These are phyloP conservation scores for Grallaria varia DNA, from an alignment of 2,113 vertebrate species.

Conservation along the genomic window DNA sequence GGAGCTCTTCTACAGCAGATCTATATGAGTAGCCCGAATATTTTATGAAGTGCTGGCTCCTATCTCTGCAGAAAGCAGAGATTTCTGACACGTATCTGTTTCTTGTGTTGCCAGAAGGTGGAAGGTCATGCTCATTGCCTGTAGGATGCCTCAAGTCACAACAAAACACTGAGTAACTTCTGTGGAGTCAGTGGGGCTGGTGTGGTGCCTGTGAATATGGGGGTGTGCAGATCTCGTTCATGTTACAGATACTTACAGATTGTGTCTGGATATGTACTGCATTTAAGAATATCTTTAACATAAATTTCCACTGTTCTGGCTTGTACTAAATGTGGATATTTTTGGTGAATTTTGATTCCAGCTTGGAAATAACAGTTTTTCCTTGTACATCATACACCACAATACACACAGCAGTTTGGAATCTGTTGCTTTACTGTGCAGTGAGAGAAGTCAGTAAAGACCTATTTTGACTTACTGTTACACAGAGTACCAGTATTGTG, in stretches of 20 bases:
- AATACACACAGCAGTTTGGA: accelerated
- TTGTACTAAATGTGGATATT: background rate
- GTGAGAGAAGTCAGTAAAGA: background rate
- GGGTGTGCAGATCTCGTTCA: background rate
- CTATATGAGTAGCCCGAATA: background rate
- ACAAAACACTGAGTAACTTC: accelerated
- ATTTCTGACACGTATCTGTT: background rate
- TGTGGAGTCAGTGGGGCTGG: background rate
- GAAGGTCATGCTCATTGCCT: background rate
- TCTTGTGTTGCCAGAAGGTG: background rate
- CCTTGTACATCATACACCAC: accelerated
- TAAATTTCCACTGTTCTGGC: background rate
- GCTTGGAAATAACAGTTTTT: background rate
- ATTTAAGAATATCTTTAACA: background rate
- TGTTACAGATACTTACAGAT: background rate
- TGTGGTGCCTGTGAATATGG: background rate
- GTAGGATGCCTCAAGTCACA: background rate
- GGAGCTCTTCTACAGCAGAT: background rate
- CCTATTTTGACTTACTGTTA: background rate
- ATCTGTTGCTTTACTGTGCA: background rate
- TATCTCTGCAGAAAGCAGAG: accelerated
- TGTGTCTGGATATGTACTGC: background rate
- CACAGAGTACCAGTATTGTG: background rate
- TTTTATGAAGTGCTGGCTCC: background rate
- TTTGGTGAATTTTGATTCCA: background rate